phyloP scores from a whole-genome alignment of 2,113 vertebrate species.

The Notarius quadriscutis region DNA sequence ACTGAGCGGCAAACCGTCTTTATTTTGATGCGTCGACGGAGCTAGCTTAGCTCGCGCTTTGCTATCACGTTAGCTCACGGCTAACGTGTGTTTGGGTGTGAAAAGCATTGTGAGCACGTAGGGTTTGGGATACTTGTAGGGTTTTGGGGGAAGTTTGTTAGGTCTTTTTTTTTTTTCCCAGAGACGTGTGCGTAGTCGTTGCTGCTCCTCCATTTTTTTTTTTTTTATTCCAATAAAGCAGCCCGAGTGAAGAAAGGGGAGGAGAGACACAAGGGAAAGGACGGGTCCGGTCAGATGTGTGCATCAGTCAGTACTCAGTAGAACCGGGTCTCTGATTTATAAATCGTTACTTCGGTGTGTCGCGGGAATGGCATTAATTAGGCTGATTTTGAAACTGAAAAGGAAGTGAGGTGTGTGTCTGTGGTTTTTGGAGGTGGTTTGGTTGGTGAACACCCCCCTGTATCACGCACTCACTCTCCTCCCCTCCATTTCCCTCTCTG shows the following conservation, averaged over 20 bases:
- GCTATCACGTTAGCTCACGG: constrained; percentile 54
- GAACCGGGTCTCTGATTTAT: constrained; percentile 54
- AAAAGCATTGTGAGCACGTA: not conserved
- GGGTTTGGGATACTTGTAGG: not conserved
- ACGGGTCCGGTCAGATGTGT: constrained; percentile 75
- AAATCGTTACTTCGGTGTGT: constrained; percentile 57
- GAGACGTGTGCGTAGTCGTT: constrained; percentile 27
- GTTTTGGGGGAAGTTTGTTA: constrained; percentile 52
- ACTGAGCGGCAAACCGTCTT: constrained; percentile 58
- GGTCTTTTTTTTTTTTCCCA: not conserved
- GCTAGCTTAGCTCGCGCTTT: constrained; percentile 69
- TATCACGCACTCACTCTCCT: constrained; percentile 74
- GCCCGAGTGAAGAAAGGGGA: constrained; percentile 43
- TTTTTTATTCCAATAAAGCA: constrained; percentile 62
- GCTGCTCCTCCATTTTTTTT: constrained; percentile 56
- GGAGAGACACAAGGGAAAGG: constrained; percentile 64
- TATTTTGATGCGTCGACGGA: constrained; percentile 78
- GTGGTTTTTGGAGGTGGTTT: constrained; percentile 65
- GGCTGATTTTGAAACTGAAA: constrained; percentile 57
- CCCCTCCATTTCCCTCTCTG: constrained; percentile 73
- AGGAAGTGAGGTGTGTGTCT: constrained; percentile 49
- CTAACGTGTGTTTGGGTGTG: not conserved
- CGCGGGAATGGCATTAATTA: constrained; percentile 67
- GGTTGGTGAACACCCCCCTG: constrained; percentile 73
- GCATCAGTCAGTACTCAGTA: constrained; percentile 65